phyloP scores from a whole-genome alignment of 2,797 vertebrate species.

The Xenentodon cancila region DNA sequence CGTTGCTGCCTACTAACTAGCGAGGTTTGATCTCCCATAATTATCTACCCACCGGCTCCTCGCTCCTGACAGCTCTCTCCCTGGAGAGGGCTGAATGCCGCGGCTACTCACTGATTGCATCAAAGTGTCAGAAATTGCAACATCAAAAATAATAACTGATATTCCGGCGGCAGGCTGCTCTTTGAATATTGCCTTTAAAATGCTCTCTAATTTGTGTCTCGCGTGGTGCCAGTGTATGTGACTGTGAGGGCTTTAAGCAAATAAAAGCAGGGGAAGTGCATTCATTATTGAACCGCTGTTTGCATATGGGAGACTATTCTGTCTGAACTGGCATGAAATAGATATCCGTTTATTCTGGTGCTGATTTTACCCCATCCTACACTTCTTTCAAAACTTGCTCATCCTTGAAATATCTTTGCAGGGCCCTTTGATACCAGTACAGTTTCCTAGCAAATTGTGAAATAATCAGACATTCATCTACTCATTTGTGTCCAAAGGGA shows the following conservation, averaged over 20 bases:
- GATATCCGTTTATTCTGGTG: conserved; percentile 74
- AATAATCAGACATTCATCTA: not conserved
- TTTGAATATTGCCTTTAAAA: conserved; percentile 90
- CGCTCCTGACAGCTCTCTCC: conserved; percentile 89
- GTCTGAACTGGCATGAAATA: conserved; percentile 83
- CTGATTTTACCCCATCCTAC: conserved; percentile 57
- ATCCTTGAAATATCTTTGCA: conserved; percentile 56
- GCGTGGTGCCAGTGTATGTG: conserved; percentile 77
- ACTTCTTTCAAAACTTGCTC: conserved; percentile 66
- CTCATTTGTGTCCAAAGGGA: not conserved
- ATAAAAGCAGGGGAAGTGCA: conserved; percentile 87
- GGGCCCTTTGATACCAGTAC: conserved; percentile 30
- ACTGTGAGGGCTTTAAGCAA: conserved; percentile 83
- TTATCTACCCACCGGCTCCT: conserved; percentile 90
- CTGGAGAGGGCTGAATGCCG: conserved; percentile 83
- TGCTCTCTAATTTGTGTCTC: conserved; percentile 87
- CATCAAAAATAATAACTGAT: conserved; percentile 93
- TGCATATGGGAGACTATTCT: conserved; percentile 83
- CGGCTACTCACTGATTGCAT: conserved; percentile 86
- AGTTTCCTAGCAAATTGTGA: not conserved
- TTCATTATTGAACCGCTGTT: conserved; percentile 86
- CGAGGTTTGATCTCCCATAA: conserved; percentile 96
- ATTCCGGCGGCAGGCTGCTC: conserved; percentile 82
- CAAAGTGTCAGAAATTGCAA: conserved; percentile 89
- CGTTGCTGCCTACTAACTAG: conserved; percentile 90